Evolutionary conservation across 2,113 vertebrate species (phyloP).

Genomic region (Spilogale gracilis): DNA sequence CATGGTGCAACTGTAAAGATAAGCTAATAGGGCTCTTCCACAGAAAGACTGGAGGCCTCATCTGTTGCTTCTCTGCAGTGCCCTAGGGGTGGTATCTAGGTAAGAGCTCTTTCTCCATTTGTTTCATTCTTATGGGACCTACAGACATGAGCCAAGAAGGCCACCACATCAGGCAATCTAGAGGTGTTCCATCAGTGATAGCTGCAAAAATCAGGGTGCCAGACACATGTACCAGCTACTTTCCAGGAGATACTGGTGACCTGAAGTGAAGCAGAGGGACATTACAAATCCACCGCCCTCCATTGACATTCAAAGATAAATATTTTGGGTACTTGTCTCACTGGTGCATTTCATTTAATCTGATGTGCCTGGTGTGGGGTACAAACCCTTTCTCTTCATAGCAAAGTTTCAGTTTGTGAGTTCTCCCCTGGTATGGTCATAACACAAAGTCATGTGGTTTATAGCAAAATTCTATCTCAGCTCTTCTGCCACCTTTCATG

Average conservation of each 20-base stretch:
- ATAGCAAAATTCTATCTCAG: neutral
- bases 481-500: neutral
- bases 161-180: neutral
- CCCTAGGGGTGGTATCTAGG: neutral
- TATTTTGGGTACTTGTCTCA: neutral
- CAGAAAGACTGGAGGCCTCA: neutral
- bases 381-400: neutral
- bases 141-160: neutral
- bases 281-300: neutral
- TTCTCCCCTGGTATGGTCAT: neutral
- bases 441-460: neutral
- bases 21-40: neutral
- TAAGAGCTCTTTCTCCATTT: neutral
- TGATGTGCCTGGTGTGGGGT: neutral
- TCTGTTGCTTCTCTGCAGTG: neutral
- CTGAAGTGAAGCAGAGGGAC: neutral
- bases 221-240: neutral
- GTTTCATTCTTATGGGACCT: neutral
- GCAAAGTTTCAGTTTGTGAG: neutral
- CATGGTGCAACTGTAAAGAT: neutral
- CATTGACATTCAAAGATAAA: neutral
- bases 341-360: neutral
- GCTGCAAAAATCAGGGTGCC: neutral
- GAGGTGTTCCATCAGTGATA: neutral
- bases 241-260: neutral